A percentile compares a stretch with the other conserved stretches of the same genome.
phyloP scores from a whole-genome alignment of 2,888 invertebrate genomes.

The Sinentomon sp. region DNA sequence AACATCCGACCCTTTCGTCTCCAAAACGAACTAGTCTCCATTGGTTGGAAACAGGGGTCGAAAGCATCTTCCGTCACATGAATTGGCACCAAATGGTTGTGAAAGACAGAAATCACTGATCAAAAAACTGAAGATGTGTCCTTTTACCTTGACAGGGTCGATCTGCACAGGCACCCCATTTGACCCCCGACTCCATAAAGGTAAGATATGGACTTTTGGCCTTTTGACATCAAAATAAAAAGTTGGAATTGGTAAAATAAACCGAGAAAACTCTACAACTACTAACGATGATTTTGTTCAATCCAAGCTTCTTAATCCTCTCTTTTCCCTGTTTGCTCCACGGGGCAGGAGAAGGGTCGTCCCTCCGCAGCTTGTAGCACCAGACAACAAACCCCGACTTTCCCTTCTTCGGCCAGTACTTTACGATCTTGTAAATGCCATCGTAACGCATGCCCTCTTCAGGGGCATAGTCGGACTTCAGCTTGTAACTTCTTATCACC shows the following conservation, averaged over 20 bases:
- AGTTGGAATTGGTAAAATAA: neutral
- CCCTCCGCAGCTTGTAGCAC: constrained; percentile 44
- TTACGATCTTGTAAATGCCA: constrained; percentile 60
- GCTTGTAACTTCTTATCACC: constrained; percentile 46
- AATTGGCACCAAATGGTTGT: too few species aligned
- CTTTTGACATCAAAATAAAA: neutral
- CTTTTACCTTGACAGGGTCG: too few species aligned
- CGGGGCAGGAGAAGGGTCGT: constrained; percentile 47
- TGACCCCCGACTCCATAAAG: neutral
- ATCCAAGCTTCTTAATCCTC: constrained; percentile 21
- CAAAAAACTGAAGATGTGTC: too few species aligned
- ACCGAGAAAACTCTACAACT: neutral
- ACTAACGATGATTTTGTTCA: constrained; percentile 16
- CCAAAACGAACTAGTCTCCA: too few species aligned
- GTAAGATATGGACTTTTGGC: neutral
- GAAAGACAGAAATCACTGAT: too few species aligned
- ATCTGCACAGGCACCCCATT: neutral
- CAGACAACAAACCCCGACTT: constrained; percentile 49
- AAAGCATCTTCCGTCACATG: too few species aligned
- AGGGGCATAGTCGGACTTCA: constrained; percentile 44
- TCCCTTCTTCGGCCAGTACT: constrained; percentile 49
- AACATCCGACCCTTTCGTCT: too few species aligned
- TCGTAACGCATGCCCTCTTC: constrained; percentile 49
- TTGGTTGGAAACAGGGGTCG: too few species aligned
- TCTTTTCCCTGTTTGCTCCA: constrained; percentile 43